A percentile compares a stretch with the other conserved stretches of the same genome.
Evolutionary conservation across 2,797 vertebrate genomes (phyloP).

Genomic region (Pipistrellus pygmaeus): DNA sequence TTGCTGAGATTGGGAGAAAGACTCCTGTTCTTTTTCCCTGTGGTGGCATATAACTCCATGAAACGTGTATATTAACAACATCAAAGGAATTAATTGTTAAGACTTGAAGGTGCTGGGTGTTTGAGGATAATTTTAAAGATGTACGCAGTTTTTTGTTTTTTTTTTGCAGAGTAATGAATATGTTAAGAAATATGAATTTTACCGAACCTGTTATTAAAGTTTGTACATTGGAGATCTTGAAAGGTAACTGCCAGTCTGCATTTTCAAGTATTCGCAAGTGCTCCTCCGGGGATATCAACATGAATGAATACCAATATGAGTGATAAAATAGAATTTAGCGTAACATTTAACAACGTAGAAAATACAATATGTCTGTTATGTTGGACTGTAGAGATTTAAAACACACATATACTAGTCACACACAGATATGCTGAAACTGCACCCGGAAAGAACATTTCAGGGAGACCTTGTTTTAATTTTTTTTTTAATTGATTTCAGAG

Average conservation of each 20-base stretch:
- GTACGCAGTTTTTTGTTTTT: not conserved
- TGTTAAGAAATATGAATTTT: conserved; percentile 25
- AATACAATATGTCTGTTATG: not conserved
- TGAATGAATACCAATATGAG: not conserved
- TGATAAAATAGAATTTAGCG: not conserved
- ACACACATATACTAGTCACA: not conserved
- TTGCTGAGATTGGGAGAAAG: conserved; percentile 55
- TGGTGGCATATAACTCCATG: not conserved
- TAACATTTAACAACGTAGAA: not conserved
- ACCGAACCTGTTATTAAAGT: conserved; percentile 41
- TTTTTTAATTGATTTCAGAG: not conserved
- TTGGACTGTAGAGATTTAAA: not conserved
- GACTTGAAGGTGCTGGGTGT: not conserved
- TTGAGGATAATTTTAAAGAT: conserved; percentile 51
- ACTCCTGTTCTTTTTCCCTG: not conserved
- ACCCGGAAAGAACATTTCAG: not conserved
- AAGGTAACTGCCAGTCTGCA: not conserved
- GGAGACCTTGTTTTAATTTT: not conserved
- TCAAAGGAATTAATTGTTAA: conserved; percentile 56
- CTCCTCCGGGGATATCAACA: not conserved
- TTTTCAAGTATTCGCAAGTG: not conserved
- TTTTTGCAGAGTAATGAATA: conserved; percentile 46
- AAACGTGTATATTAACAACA: conserved; percentile 17
- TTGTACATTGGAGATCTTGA: not conserved
- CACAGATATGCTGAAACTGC: not conserved